These are phyloP conservation scores for Myxocyprinus asiaticus DNA, from an alignment of 2,113 vertebrate species.

Conservation along the genomic window DNA sequence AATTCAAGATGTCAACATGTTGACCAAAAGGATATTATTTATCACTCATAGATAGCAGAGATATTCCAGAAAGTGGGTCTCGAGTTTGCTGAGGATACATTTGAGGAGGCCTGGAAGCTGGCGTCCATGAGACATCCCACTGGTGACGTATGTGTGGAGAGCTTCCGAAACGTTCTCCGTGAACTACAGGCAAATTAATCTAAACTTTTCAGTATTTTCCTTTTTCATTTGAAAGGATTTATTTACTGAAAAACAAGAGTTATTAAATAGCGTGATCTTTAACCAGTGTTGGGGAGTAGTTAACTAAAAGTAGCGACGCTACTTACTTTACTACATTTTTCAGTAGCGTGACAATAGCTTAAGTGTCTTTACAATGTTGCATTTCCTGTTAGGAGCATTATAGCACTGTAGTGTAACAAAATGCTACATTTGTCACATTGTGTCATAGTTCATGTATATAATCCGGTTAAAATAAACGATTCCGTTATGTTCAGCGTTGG, in stretches of 20 bases:
- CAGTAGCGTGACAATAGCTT: no score
- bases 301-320: no score
- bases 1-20: no score
- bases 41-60: slow-evolving; percentile 72
- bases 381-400: no score
- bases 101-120: slow-evolving; percentile 83
- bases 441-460: no score
- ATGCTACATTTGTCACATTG: no score
- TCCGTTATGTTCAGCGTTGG: no score
- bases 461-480: no score
- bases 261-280: background rate
- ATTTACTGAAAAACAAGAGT: background rate
- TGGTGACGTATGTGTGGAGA: slow-evolving; percentile 83
- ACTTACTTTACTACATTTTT: no score
- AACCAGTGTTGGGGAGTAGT: background rate
- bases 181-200: slow-evolving; percentile 69
- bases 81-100: slow-evolving; percentile 74
- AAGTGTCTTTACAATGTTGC: no score
- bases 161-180: slow-evolving; percentile 74
- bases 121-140: slow-evolving; percentile 73
- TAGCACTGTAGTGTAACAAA: no score
- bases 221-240: background rate
- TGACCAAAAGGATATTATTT: background rate
- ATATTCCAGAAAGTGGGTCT: slow-evolving; percentile 80
- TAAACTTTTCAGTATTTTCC: background rate